Evolutionary conservation across 1,140 invertebrate genomes (phyloP).

Genomic region (Conus betulinus): DNA sequence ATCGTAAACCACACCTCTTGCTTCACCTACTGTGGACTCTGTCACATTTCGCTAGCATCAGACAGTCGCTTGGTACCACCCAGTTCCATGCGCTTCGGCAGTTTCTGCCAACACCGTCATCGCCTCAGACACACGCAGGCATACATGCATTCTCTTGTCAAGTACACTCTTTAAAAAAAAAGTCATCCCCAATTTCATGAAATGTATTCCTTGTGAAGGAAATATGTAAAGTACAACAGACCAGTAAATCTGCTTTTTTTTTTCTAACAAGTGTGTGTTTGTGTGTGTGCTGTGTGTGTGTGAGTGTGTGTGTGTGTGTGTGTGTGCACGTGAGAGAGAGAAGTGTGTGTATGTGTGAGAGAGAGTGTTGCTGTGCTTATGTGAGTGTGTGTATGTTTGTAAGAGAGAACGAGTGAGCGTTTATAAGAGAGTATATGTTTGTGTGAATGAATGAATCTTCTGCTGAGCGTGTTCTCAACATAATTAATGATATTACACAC

Average conservation of each 20-base stretch:
- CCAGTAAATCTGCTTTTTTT: not conserved
- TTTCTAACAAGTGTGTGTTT: not conserved
- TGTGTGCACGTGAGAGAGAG: not conserved
- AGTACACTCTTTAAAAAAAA: not conserved
- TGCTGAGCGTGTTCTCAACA: too few relatives aligned
- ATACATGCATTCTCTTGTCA: not conserved
- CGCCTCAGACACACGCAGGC: not conserved
- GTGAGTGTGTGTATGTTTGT: too few relatives aligned
- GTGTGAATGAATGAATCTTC: too few relatives aligned
- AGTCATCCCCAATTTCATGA: not conserved
- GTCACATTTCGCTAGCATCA: not conserved
- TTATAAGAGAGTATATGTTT: too few relatives aligned
- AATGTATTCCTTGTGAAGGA: not conserved
- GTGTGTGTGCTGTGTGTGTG: not conserved
- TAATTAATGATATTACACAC: too few relatives aligned
- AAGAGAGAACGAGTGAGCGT: too few relatives aligned
- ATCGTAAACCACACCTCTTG: not conserved
- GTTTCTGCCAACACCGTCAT: not conserved
- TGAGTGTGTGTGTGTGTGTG: constrained; percentile 17
- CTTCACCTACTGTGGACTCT: not conserved
- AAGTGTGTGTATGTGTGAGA: too few relatives aligned
- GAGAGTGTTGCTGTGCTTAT: not conserved
- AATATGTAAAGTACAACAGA: not conserved
- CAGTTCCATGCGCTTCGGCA: not conserved
- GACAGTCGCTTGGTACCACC: not conserved